These are phyloP conservation scores for Teleopsis dalmanni DNA, from an alignment of 1,140 invertebrate genomes.

Conservation along the genomic window DNA sequence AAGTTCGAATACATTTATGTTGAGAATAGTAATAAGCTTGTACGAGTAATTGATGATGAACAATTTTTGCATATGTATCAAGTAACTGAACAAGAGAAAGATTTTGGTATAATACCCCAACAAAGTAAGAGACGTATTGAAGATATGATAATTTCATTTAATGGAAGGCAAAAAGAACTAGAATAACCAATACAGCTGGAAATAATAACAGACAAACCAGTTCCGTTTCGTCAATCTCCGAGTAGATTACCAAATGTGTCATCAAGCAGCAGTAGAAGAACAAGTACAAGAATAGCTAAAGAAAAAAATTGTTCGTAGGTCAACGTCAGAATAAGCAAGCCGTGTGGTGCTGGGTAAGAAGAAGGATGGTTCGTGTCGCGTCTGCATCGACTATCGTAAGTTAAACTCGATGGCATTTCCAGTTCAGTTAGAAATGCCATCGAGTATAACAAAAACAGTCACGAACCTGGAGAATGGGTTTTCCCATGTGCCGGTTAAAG, in stretches of 20 bases:
- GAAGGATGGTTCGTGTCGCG: slow-evolving; percentile 24
- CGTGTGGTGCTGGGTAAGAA: background rate
- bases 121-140: no score
- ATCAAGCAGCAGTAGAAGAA: background rate
- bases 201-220: background rate
- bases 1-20: background rate
- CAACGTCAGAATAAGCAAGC: background rate
- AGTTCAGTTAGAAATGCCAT: slow-evolving; percentile 34
- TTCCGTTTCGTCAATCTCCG: background rate
- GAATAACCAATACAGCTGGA: background rate
- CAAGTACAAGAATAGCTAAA: background rate
- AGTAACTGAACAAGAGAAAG: no score
- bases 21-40: background rate
- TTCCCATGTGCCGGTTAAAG: slow-evolving; percentile 14
- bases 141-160: no score
- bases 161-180: background rate
- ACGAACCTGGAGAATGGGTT: background rate
- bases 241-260: background rate
- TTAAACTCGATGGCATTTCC: slow-evolving; percentile 33
- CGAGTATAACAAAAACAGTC: slow-evolving; percentile 30
- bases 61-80: no score
- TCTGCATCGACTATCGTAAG: slow-evolving; percentile 27
- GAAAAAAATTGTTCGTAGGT: background rate
- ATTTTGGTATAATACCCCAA: no score
- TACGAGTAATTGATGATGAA: no score